phyloP scores from a whole-genome alignment of 2,113 vertebrate species.

The Vanacampus margaritifer region DNA sequence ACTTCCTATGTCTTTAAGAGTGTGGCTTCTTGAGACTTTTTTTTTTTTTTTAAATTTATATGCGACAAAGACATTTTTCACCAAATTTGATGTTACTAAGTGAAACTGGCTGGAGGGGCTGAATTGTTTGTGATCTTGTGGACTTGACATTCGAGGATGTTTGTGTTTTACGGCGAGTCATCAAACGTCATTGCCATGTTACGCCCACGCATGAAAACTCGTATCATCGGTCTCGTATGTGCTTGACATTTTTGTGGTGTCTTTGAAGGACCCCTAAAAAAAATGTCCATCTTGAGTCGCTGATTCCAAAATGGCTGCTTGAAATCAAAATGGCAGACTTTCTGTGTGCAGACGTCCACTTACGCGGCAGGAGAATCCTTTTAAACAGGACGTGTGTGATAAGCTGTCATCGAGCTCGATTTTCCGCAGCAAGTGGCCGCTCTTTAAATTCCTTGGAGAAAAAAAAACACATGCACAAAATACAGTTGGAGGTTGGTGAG shows the following conservation, averaged over 20 bases:
- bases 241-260: neutral
- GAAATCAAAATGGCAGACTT: neutral
- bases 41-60: too few relatives aligned
- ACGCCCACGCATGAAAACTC: neutral
- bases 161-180: too few relatives aligned
- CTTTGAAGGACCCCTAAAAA: neutral
- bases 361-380: constrained; percentile 54
- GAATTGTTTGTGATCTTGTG: too few relatives aligned
- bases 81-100: too few relatives aligned
- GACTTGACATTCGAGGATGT: too few relatives aligned
- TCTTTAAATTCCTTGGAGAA: constrained; percentile 56
- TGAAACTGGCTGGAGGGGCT: too few relatives aligned
- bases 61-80: too few relatives aligned
- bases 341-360: neutral
- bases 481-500: too few relatives aligned
- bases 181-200: neutral
- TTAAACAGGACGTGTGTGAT: constrained; percentile 50
- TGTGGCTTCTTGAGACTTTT: too few relatives aligned
- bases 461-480: neutral
- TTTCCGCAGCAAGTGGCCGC: constrained; percentile 51
- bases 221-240: neutral
- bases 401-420: constrained; percentile 38
- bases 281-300: too few relatives aligned
- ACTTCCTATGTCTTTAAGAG: neutral
- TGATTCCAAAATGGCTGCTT: neutral